phyloP scores from a whole-genome alignment of 2,113 vertebrate genomes.

The Notechis scutatus region DNA sequence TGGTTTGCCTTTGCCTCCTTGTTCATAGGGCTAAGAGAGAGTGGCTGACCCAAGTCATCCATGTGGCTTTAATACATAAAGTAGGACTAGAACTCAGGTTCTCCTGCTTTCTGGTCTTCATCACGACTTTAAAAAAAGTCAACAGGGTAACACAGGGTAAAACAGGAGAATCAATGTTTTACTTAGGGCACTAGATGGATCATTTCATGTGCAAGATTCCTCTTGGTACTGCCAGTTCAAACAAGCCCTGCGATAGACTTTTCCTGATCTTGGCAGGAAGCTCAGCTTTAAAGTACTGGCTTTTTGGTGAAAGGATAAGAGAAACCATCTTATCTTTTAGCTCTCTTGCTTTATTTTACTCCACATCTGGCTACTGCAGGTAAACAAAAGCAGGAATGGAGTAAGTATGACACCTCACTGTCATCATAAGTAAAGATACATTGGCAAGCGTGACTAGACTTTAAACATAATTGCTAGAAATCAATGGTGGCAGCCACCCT shows the following conservation, averaged over 20 bases:
- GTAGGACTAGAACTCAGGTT: background rate
- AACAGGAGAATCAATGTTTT: background rate
- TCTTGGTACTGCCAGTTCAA: background rate
- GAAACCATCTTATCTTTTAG: background rate
- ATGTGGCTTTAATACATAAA: background rate
- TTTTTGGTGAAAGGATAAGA: background rate
- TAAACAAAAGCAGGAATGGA: background rate
- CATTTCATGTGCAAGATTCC: background rate
- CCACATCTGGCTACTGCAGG: background rate
- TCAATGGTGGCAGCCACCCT: constrained; percentile 47
- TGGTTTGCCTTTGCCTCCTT: background rate
- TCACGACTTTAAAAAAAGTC: background rate
- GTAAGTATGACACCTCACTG: background rate
- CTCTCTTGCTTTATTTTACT: background rate
- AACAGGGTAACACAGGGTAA: background rate
- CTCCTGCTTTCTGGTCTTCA: background rate
- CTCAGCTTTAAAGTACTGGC: background rate
- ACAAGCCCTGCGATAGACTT: background rate
- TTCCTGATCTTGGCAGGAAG: background rate
- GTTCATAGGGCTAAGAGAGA: background rate
- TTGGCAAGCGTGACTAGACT: constrained; percentile 46
- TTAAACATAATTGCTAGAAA: constrained; percentile 42
- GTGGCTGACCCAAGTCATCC: background rate
- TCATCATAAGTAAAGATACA: constrained; percentile 40
- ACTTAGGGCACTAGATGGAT: background rate